Evolutionary conservation across 2,797 vertebrate genomes (phyloP).

Genomic region (Emys orbicularis): DNA sequence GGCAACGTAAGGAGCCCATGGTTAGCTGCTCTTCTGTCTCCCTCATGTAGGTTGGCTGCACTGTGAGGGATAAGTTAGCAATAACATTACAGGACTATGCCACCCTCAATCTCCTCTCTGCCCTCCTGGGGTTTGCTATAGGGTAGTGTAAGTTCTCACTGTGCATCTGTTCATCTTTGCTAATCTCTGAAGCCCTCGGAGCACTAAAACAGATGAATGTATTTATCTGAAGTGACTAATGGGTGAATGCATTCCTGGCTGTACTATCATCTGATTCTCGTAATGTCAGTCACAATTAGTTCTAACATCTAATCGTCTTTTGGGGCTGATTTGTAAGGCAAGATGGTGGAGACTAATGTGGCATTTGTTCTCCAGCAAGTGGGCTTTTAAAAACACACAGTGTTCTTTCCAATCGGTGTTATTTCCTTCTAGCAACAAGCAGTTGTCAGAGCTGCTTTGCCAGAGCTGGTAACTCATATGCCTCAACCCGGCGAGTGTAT

Average conservation of each 20-base stretch:
- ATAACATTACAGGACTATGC: not conserved
- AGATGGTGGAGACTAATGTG: not conserved
- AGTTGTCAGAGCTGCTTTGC: not conserved
- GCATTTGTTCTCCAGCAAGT: accelerated
- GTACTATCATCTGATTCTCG: constrained; percentile 12
- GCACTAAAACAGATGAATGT: not conserved
- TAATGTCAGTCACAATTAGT: not conserved
- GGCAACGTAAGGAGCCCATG: not conserved
- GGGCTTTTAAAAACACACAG: accelerated
- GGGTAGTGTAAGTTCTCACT: not conserved
- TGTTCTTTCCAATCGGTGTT: accelerated
- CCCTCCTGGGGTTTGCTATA: not conserved
- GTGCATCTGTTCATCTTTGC: not conserved
- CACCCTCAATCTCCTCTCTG: not conserved
- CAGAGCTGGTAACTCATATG: not conserved
- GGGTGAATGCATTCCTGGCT: not conserved
- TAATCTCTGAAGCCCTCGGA: not conserved
- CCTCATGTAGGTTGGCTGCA: not conserved
- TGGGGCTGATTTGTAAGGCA: accelerated
- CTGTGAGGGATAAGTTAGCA: not conserved
- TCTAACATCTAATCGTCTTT: accelerated
- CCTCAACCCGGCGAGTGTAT: not conserved
- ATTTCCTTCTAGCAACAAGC: accelerated
- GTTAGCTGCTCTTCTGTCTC: not conserved
- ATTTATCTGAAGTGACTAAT: constrained; percentile 1